These are phyloP conservation scores for Zosterops borbonicus DNA, from an alignment of 2,113 vertebrate genomes.

Conservation along the genomic window DNA sequence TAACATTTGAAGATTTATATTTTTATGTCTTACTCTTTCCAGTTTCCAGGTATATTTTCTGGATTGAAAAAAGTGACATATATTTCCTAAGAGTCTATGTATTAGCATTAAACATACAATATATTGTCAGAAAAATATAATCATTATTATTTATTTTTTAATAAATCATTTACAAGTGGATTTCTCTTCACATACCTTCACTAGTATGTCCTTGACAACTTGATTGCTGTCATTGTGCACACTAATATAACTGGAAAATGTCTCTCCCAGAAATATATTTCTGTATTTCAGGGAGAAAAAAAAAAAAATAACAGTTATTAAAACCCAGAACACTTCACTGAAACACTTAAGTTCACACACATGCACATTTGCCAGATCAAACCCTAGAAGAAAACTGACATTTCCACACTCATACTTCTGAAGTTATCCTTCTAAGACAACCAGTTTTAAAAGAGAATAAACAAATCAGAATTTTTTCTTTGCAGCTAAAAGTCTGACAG, in stretches of 20 bases:
- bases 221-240: conserved; percentile 98
- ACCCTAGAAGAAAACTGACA: not conserved
- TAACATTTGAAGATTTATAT: not conserved
- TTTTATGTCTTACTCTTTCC: not conserved
- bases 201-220: conserved; percentile 93
- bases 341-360: not conserved
- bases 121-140: not conserved
- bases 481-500: not conserved
- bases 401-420: not conserved
- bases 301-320: not conserved
- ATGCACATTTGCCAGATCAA: not conserved
- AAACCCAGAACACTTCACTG: not conserved
- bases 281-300: conserved; percentile 68
- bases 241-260: conserved; percentile 98
- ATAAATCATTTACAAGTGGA: not conserved
- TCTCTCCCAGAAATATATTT: conserved; percentile 98
- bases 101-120: not conserved
- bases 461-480: not conserved
- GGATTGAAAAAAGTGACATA: not conserved
- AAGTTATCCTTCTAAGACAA: not conserved
- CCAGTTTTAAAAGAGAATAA: not conserved
- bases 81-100: not conserved
- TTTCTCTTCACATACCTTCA: conserved; percentile 83
- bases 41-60: not conserved
- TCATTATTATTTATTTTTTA: not conserved